Conservation (phyloP, 2,888 invertebrate genomes). For the Eupithecia inturbata region DNA sequence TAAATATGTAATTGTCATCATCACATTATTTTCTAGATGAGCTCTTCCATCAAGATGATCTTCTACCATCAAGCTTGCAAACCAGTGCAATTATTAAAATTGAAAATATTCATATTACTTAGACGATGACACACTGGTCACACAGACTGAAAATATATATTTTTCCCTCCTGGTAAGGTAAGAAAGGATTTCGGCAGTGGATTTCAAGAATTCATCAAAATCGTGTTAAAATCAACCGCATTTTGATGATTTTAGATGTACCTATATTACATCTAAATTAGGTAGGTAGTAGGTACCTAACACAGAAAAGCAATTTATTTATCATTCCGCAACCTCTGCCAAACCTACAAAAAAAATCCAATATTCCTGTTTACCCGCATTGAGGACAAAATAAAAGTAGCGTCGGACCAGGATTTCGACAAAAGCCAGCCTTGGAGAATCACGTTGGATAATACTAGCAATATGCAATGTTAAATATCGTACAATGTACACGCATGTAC, state of each 20-base stretch:
- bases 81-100: neutral
- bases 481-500: slow-evolving; percentile 5
- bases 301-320: slow-evolving; percentile 27
- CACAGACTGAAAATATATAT: too few species aligned
- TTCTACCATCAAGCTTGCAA: too few species aligned
- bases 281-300: too few species aligned
- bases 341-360: slow-evolving; percentile 33
- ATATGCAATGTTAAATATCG: slow-evolving; percentile 2
- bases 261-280: neutral
- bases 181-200: too few species aligned
- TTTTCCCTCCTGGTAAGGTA: too few species aligned
- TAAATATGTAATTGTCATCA: neutral
- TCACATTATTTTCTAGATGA: neutral
- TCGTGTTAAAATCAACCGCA: neutral
- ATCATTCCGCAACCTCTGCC: slow-evolving; percentile 13
- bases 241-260: neutral
- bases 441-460: slow-evolving; percentile 48
- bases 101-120: neutral
- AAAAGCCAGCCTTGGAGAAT: slow-evolving; percentile 62
- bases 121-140: neutral
- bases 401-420: slow-evolving; percentile 64
- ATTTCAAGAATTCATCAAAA: too few species aligned
- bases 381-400: slow-evolving; percentile 59
- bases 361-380: slow-evolving; percentile 48
- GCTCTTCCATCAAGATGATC: too few species aligned